These are phyloP conservation scores for Chironomus striatipennis DNA, from an alignment of 1,140 invertebrate species.

Conservation along the genomic window DNA sequence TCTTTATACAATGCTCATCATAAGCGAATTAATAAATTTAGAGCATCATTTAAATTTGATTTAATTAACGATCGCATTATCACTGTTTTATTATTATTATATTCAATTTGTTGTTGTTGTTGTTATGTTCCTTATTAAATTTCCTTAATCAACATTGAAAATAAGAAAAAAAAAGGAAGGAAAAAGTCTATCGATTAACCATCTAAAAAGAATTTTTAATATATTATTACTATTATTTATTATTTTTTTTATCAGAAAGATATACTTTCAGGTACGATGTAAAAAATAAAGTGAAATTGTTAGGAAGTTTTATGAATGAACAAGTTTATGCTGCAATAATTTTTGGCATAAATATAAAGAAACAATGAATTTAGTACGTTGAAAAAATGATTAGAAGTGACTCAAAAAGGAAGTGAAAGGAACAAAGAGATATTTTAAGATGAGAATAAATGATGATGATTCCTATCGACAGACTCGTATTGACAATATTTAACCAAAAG, in stretches of 20 bases:
- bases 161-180: neutral
- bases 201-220: neutral
- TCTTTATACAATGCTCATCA: neutral
- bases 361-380: neutral
- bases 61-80: neutral
- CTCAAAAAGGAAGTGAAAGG: no score
- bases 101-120: neutral
- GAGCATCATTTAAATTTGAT: conserved; percentile 4
- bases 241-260: neutral
- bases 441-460: neutral
- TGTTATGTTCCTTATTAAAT: neutral
- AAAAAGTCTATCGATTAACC: neutral
- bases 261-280: conserved; percentile 7
- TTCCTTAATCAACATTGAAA: neutral
- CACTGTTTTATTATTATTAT: neutral
- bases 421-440: neutral
- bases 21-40: neutral
- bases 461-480: neutral
- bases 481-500: neutral
- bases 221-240: neutral
- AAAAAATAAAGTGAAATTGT: no score
- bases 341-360: neutral
- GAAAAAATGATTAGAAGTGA: no score
- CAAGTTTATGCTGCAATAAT: no score
- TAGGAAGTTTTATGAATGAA: no score